phyloP scores from a whole-genome alignment of 2,797 vertebrate genomes.

The Anas bernieri region DNA sequence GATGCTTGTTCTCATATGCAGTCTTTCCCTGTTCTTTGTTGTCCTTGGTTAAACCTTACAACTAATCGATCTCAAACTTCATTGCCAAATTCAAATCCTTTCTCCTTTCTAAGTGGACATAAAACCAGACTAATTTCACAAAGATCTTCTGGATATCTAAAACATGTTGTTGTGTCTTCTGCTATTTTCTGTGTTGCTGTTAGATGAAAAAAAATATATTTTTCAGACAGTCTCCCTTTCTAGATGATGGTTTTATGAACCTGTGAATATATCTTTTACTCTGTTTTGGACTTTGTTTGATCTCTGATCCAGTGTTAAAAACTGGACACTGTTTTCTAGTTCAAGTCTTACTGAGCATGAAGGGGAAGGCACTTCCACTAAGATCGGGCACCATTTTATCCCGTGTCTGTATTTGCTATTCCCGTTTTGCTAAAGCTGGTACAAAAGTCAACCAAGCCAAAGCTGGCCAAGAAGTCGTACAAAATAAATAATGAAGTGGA shows the following conservation, averaged over 20 bases:
- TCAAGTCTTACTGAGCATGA: background rate
- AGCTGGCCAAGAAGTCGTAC: background rate
- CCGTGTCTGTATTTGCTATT: background rate
- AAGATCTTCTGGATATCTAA: background rate
- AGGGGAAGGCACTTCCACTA: background rate
- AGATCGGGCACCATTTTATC: background rate
- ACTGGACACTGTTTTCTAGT: background rate
- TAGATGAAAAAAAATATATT: background rate
- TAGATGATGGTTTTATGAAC: background rate
- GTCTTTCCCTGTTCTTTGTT: background rate
- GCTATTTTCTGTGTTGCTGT: background rate
- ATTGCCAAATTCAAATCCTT: background rate
- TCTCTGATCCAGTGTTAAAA: background rate
- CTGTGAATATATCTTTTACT: background rate
- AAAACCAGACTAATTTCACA: background rate
- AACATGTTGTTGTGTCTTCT: background rate
- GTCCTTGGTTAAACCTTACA: conserved; percentile 24
- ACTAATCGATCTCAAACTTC: background rate
- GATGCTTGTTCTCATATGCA: background rate
- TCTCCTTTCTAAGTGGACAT: background rate
- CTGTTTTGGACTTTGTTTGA: conserved; percentile 5
- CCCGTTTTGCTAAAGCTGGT: background rate
- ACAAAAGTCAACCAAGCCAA: conserved; percentile 21
- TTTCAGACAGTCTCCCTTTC: background rate
- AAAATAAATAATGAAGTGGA: conserved; percentile 50